Evolutionary conservation across 2,113 vertebrate genomes (phyloP).

Genomic region (Catharus fuscescens): DNA sequence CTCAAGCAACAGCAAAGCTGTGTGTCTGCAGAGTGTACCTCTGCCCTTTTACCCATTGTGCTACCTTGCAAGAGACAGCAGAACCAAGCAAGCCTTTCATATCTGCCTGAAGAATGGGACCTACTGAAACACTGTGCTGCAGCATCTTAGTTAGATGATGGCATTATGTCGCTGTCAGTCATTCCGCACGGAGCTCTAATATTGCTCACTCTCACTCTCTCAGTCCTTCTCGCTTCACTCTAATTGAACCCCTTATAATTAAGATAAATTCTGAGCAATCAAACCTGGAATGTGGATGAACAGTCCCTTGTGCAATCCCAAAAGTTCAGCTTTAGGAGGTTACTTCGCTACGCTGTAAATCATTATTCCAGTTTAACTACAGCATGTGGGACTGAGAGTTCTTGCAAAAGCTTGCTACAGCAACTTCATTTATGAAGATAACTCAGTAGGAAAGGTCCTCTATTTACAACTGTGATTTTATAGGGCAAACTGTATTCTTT

Average conservation of each 20-base stretch:
- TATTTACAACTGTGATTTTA: constrained; percentile 39
- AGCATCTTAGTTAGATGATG: not conserved
- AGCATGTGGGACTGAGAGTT: not conserved
- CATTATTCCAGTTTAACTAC: constrained; percentile 49
- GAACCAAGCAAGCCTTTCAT: constrained; percentile 17
- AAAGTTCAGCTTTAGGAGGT: constrained; percentile 65
- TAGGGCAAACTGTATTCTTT: not conserved
- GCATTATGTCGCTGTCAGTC: constrained; percentile 53
- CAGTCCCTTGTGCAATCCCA: constrained; percentile 61
- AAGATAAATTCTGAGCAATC: constrained; percentile 66
- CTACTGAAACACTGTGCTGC: not conserved
- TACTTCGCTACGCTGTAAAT: constrained; percentile 60
- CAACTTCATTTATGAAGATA: constrained; percentile 55
- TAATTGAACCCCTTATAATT: constrained; percentile 52
- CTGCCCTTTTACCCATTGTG: constrained; percentile 5
- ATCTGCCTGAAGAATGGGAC: constrained; percentile 10
- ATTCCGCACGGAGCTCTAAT: not conserved
- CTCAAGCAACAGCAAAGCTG: constrained; percentile 1
- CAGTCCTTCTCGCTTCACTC: constrained; percentile 21
- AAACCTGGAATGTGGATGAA: constrained; percentile 64
- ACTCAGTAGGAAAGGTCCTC: constrained; percentile 5
- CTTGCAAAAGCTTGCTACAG: constrained; percentile 33
- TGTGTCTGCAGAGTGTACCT: not conserved
- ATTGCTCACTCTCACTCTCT: constrained; percentile 3
- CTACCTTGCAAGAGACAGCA: constrained; percentile 24